Evolutionary conservation across 2,113 vertebrate species (phyloP), one percentile per base, ranked within the genome.

Genomic region (Machaerirhynchus nigripectus): DNA sequence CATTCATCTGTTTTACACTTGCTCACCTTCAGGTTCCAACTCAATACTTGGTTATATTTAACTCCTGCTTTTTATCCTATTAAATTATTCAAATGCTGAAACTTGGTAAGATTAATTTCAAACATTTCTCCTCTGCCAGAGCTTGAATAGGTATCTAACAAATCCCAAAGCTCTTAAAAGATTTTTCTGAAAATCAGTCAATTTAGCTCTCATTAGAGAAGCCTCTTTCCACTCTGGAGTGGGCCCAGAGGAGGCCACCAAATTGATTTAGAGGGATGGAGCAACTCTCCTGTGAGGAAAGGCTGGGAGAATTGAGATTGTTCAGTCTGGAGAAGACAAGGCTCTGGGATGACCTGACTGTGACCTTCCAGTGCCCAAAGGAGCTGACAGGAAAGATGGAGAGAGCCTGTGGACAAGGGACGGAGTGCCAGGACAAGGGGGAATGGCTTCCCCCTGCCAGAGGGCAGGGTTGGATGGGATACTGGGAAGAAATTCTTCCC

Each of bases 401-500:
- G 33, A 44, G 21, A 86, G 33, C 26, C 33, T 65, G 3, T 52
- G 3, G 3, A 7, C 15, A 67, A 52, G 8, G 13, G 30, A 4
- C 71, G 35, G 22, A 57, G 35, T 4, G 35, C 1, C 60, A 74
- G 37, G 12, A 33, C 37, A 59, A 24, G 1, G 6, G 11, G 15
- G 33, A 50, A 65, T 33, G 37, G 52, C 31, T 59, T 37, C 76
- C 21, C 22, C 37, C 1, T 37, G 68, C 1, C 19, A 59, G 33
- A 39, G 37, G 23, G 6, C 44, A 67, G 68, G 1, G 13, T 0
- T 11, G 0, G 13, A 5, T 46, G 15, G 60, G 44, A n/a, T 30
- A 16, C 1, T 57, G 60, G 37, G 44, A 24, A 20, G 10, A 0
- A 52, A 67, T 50, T 11, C 0, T 3, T 30, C 3, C 4, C 23